Base-by-base conservation (phyloP, 2,888 invertebrate genomes). In the Lasioglossum malachurum region DNA sequence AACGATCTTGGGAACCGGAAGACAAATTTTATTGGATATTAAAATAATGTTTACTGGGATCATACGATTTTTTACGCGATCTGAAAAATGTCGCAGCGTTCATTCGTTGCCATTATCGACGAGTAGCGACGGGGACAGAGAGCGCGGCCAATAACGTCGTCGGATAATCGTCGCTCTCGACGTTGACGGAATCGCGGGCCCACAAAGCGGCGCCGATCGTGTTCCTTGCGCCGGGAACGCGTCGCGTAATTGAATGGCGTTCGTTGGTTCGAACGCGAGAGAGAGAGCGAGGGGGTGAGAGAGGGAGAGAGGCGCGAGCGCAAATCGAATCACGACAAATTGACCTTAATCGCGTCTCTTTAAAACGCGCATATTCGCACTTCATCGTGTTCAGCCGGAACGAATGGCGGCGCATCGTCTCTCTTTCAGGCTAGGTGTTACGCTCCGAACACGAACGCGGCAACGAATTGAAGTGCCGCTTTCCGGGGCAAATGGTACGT, bases 401-500 rank as follows among this genome's bases (percentile, higher is more conserved):
- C 86, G 86, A 86, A 87, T 86, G 82, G 82, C 82, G 87, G 69
- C 82, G 82, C 87, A 79, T 87, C 87, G 77, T 83, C 88, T 90
- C 88, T 89, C 84, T 88, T 88, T 88, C 88, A 83, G 64, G 88
- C 80, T 83, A 87, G 88, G 89, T 90, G 89, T 90, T 90, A 88
- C 89, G 88, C 88, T 80, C 69, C 84, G 87, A 90, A 90, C 88
- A 74, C 60, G 90, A 53, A n/a, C 38, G 75, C 64, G 90, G 88
- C 87, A 86, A 75, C 89, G 90, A 91, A 89, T 90, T 90, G 89
- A 90, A 90, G 90, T 90, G 90, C 79, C 90, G 91, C 87, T 93
- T 94, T 93, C 92, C 90, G 91, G 87, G 92, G 93, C 93, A 94
- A 94, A 94, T 94, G 94, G 93, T 94, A 94, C 94, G 94, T 94